Conservation (phyloP, 2,888 invertebrate genomes). For the Barypeithes pellucidus region DNA sequence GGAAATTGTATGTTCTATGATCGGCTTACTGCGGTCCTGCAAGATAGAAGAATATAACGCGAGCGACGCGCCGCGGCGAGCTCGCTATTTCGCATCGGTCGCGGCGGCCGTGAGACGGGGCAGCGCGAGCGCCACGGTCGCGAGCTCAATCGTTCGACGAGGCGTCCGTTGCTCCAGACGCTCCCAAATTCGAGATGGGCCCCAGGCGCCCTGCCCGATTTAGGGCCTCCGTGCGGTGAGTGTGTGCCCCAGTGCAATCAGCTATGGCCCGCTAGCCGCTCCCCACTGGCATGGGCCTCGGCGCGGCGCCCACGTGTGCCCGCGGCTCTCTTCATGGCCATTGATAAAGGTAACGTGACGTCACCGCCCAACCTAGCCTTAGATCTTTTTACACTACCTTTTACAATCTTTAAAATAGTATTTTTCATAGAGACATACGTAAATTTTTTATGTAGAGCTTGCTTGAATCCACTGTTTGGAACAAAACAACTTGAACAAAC, state of each 20-base stretch:
- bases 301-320: conserved; percentile 69
- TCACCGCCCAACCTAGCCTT: conserved; percentile 53
- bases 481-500: not conserved
- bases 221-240: conserved; percentile 46
- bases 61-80: conserved; percentile 29
- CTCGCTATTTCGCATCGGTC: conserved; percentile 36
- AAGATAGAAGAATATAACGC: conserved; percentile 1
- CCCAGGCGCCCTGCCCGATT: conserved; percentile 46
- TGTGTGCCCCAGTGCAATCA: conserved; percentile 49
- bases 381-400: conserved; percentile 25
- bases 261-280: conserved; percentile 45
- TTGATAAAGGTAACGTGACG: conserved; percentile 68
- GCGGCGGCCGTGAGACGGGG: conserved; percentile 43
- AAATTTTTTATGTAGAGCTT: not conserved
- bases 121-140: conserved; percentile 48
- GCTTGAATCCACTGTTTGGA: not conserved
- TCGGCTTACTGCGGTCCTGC: not conserved
- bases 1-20: too few relatives aligned
- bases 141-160: conserved; percentile 49
- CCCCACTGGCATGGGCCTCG: conserved; percentile 60
- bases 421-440: conserved; percentile 13
- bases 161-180: conserved; percentile 49
- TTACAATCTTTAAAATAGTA: conserved; percentile 16
- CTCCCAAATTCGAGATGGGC: conserved; percentile 53
- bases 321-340: conserved; percentile 69